A percentile compares a stretch with the other conserved stretches of the same genome.
phyloP scores from a whole-genome alignment of 2,797 vertebrate species.

The Gastrophryne carolinensis region DNA sequence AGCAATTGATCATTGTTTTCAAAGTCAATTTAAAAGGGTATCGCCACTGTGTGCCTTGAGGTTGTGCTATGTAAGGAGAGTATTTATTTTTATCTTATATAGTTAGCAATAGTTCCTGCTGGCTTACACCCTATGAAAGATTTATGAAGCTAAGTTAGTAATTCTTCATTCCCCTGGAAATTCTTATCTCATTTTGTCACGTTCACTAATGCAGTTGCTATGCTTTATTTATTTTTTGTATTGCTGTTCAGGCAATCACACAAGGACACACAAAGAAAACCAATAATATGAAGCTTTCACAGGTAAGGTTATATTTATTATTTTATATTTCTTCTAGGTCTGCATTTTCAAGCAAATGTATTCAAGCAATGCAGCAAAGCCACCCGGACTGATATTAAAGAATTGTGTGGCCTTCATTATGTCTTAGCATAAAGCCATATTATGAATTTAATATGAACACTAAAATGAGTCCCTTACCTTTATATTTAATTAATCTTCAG shows the following conservation, averaged over 20 bases:
- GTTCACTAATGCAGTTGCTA: background rate
- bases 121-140: slow-evolving; percentile 18
- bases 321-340: too few species aligned
- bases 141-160: slow-evolving; percentile 18
- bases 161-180: slow-evolving; percentile 28
- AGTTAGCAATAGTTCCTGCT: slow-evolving; percentile 31
- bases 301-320: background rate
- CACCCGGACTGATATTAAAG: too few species aligned
- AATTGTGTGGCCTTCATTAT: background rate
- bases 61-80: background rate
- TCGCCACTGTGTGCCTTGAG: background rate
- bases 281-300: background rate
- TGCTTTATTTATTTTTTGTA: slow-evolving; percentile 13
- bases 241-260: background rate
- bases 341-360: too few species aligned
- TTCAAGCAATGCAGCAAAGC: too few species aligned
- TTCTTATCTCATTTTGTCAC: slow-evolving; percentile 9
- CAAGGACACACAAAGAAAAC: slow-evolving; percentile 23
- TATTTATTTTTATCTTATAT: background rate
- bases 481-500: too few species aligned
- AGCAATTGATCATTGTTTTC: too few species aligned
- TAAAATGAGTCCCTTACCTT: too few species aligned
- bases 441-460: too few species aligned
- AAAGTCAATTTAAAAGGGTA: background rate
- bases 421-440: background rate